Evolutionary conservation across 30 jellyfish, hydroid and myxozoan genomes (phyloP).

Genomic region (Clytia hemisphaerica): DNA sequence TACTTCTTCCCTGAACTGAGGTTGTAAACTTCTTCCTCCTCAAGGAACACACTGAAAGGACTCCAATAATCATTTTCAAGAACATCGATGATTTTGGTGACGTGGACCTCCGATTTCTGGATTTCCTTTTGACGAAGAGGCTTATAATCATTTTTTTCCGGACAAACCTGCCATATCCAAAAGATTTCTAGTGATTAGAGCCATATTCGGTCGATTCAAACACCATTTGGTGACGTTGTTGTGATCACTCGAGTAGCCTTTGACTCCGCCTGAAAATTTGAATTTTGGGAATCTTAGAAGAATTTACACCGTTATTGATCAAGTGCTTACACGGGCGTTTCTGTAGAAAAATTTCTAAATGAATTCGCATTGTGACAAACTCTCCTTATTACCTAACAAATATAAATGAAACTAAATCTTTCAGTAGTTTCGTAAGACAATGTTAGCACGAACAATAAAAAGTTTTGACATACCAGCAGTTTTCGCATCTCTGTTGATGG

Average conservation of each 20-base stretch:
- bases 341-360: too few species aligned
- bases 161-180: not conserved
- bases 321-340: too few species aligned
- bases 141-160: not conserved
- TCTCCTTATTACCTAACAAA: too few species aligned
- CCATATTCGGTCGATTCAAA: constrained; percentile 17
- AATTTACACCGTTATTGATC: too few species aligned
- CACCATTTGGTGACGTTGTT: constrained; percentile 29
- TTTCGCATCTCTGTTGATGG: constrained; percentile 18
- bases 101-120: not conserved
- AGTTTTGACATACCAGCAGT: too few species aligned
- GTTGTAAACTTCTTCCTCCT: not conserved
- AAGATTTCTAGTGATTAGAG: not conserved
- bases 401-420: too few species aligned
- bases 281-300: too few species aligned
- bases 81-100: not conserved
- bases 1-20: constrained; percentile 4
- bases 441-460: too few species aligned
- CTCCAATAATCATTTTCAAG: not conserved
- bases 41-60: constrained; percentile 1
- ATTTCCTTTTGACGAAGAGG: constrained; percentile 18
- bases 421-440: too few species aligned
- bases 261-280: constrained; percentile 42
- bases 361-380: too few species aligned
- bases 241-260: not conserved